Conservation (phyloP, 2,113 vertebrate genomes). For the Alethe diademata region DNA sequence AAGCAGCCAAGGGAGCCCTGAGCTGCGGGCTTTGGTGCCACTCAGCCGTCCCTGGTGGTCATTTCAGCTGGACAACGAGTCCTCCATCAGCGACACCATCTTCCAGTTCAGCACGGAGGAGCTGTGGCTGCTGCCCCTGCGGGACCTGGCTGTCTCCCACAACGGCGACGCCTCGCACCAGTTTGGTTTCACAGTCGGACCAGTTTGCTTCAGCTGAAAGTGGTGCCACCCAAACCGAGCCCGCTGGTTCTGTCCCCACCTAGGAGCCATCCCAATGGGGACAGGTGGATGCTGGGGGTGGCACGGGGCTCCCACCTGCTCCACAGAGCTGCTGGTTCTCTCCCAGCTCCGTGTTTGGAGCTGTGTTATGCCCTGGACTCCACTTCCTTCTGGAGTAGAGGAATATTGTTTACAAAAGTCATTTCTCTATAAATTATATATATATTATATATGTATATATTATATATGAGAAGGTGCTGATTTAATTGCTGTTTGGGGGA, state of each 20-base stretch:
- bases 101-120: constrained; percentile 83
- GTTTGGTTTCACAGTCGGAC: constrained; percentile 84
- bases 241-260: background rate
- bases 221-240: background rate
- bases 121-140: constrained; percentile 82
- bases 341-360: background rate
- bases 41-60: background rate
- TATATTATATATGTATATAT: constrained; percentile 45
- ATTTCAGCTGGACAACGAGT: constrained; percentile 55
- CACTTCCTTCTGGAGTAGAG: constrained; percentile 11
- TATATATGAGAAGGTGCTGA: background rate
- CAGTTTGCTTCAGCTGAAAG: constrained; percentile 86
- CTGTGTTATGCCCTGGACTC: background rate
- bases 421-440: constrained; percentile 52
- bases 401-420: constrained; percentile 41
- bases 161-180: constrained; percentile 66
- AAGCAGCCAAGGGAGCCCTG: fast-evolving
- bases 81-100: constrained; percentile 74
- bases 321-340: background rate
- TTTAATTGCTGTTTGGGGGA: background rate
- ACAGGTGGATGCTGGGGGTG: background rate
- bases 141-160: constrained; percentile 81
- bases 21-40: fast-evolving
- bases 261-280: background rate
- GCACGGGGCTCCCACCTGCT: fast-evolving